A percentile compares a stretch with the other conserved stretches of the same genome.
Conservation (phyloP, 2,797 vertebrate species). For the Erpetoichthys calabaricus region DNA sequence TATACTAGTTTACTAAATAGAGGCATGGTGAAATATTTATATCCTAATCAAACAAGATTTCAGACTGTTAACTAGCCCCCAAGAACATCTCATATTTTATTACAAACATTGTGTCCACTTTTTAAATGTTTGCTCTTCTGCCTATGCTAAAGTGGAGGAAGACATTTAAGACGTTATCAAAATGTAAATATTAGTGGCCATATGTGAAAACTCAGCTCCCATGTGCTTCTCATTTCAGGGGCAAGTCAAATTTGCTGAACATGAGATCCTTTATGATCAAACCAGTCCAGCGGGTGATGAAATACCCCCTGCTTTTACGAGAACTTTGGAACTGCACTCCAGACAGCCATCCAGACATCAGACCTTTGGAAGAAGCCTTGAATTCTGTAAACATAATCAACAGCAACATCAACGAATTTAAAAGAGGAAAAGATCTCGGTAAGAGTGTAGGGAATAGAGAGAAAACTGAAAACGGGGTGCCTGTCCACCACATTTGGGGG, state of each 20-base stretch:
- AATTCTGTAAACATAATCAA: conserved; percentile 69
- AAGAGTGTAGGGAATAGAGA: conserved; percentile 19
- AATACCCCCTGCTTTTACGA: conserved; percentile 76
- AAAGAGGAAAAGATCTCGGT: conserved; percentile 90
- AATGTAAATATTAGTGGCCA: too few species aligned
- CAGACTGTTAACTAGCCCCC: too few species aligned
- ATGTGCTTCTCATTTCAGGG: conserved; percentile 40
- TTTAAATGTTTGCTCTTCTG: too few species aligned
- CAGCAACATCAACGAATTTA: conserved; percentile 88
- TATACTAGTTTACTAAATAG: too few species aligned
- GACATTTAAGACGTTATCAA: too few species aligned
- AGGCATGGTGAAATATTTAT: too few species aligned
- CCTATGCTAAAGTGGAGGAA: too few species aligned
- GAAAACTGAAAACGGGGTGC: conserved; percentile 10
- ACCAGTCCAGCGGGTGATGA: conserved; percentile 92
- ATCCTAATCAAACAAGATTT: too few species aligned
- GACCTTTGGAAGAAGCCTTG: conserved; percentile 59
- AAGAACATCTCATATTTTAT: too few species aligned
- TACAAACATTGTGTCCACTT: too few species aligned
- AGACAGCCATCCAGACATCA: conserved; percentile 67
- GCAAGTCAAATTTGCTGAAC: conserved; percentile 74
- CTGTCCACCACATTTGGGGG: conserved; percentile 2
- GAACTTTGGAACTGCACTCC: conserved; percentile 84
- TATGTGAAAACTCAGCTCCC: too few species aligned
- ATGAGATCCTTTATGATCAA: conserved; percentile 93